Conservation (phyloP, 2,888 invertebrate genomes). For the Drosophila meridionalis region DNA sequence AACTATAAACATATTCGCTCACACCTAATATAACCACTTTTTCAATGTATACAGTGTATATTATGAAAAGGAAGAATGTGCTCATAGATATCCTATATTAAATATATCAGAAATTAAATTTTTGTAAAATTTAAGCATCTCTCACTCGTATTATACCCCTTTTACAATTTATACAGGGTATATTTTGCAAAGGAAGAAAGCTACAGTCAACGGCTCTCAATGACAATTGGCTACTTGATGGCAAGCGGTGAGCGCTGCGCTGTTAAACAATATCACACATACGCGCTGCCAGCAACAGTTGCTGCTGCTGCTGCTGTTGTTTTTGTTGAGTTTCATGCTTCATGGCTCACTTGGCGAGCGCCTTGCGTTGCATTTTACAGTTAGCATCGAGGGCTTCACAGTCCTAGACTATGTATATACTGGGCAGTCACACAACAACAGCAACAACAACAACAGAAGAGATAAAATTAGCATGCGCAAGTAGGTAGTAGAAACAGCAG, state of each 20-base stretch:
- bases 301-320: constrained; percentile 9
- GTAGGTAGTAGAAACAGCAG: constrained; percentile 45
- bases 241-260: constrained; percentile 31
- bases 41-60: constrained; percentile 35
- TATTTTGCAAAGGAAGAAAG: constrained; percentile 17
- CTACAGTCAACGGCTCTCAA: constrained; percentile 46
- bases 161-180: constrained; percentile 34
- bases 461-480: constrained; percentile 75
- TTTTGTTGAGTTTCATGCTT: constrained; percentile 64
- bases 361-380: constrained; percentile 62
- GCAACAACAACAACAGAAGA: not conserved
- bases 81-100: constrained; percentile 23
- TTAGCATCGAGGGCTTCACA: constrained; percentile 62
- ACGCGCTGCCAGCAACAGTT: constrained; percentile 34
- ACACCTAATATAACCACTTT: not conserved
- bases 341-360: constrained; percentile 70
- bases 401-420: constrained; percentile 32
- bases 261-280: constrained; percentile 50
- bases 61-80: constrained; percentile 14
- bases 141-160: not conserved
- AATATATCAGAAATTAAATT: not conserved
- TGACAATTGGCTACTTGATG: constrained; percentile 66
- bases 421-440: constrained; percentile 48
- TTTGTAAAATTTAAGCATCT: too few relatives aligned
- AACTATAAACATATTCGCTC: not conserved